phyloP scores from a whole-genome alignment of 1,140 invertebrate species.

The Xylocopa sonorina region DNA sequence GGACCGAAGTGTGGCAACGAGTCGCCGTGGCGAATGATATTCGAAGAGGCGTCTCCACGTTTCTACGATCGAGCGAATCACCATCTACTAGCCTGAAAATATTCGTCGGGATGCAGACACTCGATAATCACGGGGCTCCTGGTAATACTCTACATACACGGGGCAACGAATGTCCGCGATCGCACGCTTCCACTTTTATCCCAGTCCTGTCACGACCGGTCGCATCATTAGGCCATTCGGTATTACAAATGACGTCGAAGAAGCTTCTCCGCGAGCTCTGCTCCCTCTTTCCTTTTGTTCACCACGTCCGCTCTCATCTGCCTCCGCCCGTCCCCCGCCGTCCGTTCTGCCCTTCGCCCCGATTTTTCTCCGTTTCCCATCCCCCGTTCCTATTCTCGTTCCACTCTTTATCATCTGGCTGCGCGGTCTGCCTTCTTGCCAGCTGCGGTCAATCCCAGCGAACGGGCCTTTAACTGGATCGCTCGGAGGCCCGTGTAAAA shows the following conservation, averaged over 20 bases:
- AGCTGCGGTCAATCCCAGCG: conserved; percentile 37
- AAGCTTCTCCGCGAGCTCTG: conserved; percentile 38
- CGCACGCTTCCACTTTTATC: conserved; percentile 64
- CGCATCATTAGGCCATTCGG: conserved; percentile 71
- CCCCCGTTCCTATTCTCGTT: not conserved
- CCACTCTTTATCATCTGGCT: conserved; percentile 18
- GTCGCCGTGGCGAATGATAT: conserved; percentile 30
- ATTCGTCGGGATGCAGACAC: conserved; percentile 30
- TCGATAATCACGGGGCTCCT: conserved; percentile 39
- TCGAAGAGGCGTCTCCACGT: conserved; percentile 8
- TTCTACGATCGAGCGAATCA: conserved; percentile 57
- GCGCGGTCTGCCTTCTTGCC: not conserved
- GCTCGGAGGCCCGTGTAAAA: conserved; percentile 57
- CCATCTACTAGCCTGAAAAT: conserved; percentile 38
- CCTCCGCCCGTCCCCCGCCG: not conserved
- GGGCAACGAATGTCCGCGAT: conserved; percentile 32
- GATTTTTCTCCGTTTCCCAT: not conserved
- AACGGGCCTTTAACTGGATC: conserved; percentile 64
- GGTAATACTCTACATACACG: not conserved
- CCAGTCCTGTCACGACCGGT: conserved; percentile 67
- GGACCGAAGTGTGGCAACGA: too few relatives aligned
- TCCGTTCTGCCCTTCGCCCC: not conserved
- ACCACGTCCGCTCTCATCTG: conserved; percentile 14
- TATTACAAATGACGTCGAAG: conserved; percentile 72
- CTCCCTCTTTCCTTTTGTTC: not conserved